Conservation (phyloP, 2,888 invertebrate species). For the Ellobium chinense region DNA sequence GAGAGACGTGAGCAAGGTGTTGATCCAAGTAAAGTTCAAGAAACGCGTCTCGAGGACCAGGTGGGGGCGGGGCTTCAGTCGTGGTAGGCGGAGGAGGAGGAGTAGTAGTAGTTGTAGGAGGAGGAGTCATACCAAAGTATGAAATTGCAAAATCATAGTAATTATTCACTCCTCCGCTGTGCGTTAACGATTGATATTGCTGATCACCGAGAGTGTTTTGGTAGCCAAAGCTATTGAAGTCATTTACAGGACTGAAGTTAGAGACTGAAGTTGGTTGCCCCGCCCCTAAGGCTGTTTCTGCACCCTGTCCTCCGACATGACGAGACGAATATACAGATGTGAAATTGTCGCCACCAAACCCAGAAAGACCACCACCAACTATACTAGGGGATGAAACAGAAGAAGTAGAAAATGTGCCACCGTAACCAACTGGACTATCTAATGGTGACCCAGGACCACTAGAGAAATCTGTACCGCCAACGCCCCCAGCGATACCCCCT, state of each 20-base stretch:
- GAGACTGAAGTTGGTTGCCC: background rate
- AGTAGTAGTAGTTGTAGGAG: no score
- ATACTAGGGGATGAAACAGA: background rate
- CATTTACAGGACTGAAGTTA: no score
- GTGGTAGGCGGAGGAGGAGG: background rate
- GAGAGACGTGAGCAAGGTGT: slow-evolving; percentile 26
- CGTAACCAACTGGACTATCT: background rate
- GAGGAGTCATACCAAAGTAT: background rate
- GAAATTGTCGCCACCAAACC: background rate
- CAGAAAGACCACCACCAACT: background rate
- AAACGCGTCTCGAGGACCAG: background rate
- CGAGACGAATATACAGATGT: background rate
- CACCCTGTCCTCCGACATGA: background rate
- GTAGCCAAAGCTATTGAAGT: background rate
- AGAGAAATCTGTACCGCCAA: background rate
- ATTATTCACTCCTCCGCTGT: no score
- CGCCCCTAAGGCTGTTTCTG: background rate
- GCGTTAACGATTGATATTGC: background rate
- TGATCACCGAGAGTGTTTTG: background rate
- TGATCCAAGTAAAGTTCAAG: background rate
- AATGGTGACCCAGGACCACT: background rate
- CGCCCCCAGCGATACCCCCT: background rate
- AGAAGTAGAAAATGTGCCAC: background rate
- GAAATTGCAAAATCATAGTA: background rate
- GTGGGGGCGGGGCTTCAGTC: background rate